Base-by-base conservation (phyloP, 1,140 invertebrate genomes). In the Micrasema minimum region DNA sequence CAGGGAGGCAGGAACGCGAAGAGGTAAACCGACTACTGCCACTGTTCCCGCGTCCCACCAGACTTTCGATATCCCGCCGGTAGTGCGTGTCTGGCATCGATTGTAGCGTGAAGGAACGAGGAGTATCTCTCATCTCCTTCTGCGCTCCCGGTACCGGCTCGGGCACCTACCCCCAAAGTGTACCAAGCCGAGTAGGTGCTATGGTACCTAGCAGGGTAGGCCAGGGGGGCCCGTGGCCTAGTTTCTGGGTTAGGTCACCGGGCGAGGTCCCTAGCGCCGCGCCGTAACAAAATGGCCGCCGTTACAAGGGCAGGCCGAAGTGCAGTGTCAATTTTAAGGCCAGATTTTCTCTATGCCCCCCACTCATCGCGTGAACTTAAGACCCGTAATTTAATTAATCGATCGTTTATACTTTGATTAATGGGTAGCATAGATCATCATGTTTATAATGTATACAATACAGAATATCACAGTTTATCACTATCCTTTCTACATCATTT, bases 321-420 rank as follows among this genome's bases (percentile, higher is more conserved):
- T 59, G 69, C 66, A 53, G 72, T 70, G 72, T 74, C 72, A 70
- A 74, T 74, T 66, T 70, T 70, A 70, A 70, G 72, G 72, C 26
- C 26, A 7, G 26, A 31, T 31, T 31, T 31, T 31, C 26, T 31
- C 26, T 31, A 31, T 31, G 26, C 26, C 26, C 26, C 26, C 26
- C 7, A 31, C 26, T 31, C 26, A 31, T 31, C 26, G 26, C 26
- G 26, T 31, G 26, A 31, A 31, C 26, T 31, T 31, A 4, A 31
- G 26, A 31, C 26, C 26, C 26, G 26, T 31, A 31, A 31, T 31
- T 31, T 31, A 31, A 31, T 31, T 31, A 31, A 31, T 31, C 26
- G 26, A 2, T 31, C 2, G 7, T 31, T 31, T 4, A 31, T 31
- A 31, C 3, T 31, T 31, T 31, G 26, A 31, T 7, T 31, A 31